Percentiles rank a stretch among this genome's conserved stretches.
Evolutionary conservation across 2,113 vertebrate genomes (phyloP).

Genomic region (Rhodinocichla rosea): DNA sequence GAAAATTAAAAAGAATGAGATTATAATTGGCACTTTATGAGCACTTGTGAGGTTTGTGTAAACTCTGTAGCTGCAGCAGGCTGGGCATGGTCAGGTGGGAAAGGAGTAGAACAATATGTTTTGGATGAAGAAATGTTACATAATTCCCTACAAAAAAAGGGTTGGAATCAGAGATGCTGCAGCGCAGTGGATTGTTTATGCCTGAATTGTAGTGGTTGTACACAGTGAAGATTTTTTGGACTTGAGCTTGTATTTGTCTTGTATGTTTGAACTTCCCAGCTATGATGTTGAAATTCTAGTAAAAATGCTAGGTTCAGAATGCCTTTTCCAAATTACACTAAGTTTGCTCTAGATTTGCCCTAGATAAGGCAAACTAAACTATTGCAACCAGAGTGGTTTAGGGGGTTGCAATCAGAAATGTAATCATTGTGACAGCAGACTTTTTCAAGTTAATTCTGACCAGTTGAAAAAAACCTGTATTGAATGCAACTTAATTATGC

Average conservation of each 20-base stretch:
- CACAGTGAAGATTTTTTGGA: neutral
- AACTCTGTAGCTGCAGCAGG: neutral
- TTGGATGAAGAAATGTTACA: neutral
- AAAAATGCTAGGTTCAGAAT: neutral
- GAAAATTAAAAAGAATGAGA: neutral
- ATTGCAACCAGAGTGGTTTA: neutral
- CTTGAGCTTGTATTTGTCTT: neutral
- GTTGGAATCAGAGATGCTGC: neutral
- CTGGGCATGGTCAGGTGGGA: neutral
- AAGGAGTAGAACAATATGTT: neutral
- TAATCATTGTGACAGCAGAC: neutral
- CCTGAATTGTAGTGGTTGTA: neutral
- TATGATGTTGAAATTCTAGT: neutral
- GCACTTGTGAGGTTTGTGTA: neutral
- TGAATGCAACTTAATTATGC: neutral
- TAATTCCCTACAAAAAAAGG: neutral
- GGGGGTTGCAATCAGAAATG: neutral
- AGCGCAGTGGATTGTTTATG: neutral
- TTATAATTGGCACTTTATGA: neutral
- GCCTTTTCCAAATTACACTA: neutral
- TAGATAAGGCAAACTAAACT: neutral
- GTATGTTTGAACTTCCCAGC: neutral
- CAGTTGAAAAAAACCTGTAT: neutral
- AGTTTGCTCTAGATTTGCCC: neutral
- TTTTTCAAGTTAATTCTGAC: neutral